These are phyloP conservation scores for Chaetura pelagica DNA, from an alignment of 2,113 vertebrate species.

Conservation along the genomic window DNA sequence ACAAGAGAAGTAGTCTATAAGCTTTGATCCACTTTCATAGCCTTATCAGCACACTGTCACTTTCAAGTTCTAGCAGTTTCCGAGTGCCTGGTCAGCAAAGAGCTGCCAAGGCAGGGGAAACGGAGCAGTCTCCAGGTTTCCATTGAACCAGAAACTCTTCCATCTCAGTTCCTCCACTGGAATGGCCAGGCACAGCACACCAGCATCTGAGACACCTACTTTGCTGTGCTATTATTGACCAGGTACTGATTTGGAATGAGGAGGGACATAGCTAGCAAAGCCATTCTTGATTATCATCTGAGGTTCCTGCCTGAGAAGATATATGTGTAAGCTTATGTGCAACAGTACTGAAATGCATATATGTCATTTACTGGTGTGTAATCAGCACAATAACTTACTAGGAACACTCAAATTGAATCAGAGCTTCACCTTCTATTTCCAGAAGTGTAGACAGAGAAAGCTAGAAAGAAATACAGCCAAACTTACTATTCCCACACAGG, in stretches of 20 bases:
- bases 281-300: background rate
- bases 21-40: background rate
- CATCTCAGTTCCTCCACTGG: background rate
- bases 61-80: background rate
- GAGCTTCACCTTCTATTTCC: background rate
- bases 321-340: background rate
- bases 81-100: background rate
- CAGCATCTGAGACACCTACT: background rate
- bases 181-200: background rate
- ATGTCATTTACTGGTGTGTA: background rate
- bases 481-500: background rate
- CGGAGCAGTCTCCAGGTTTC: background rate
- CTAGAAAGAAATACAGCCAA: background rate
- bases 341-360: background rate
- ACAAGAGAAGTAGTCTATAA: background rate
- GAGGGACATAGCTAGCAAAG: background rate
- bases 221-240: background rate
- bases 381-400: background rate
- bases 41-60: background rate
- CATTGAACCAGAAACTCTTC: background rate
- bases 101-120: background rate
- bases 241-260: background rate
- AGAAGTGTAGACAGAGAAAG: background rate
- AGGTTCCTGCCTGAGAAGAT: background rate
- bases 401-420: background rate